phyloP scores from a whole-genome alignment of 1,140 invertebrate genomes.

The Kradibia gibbosae region DNA sequence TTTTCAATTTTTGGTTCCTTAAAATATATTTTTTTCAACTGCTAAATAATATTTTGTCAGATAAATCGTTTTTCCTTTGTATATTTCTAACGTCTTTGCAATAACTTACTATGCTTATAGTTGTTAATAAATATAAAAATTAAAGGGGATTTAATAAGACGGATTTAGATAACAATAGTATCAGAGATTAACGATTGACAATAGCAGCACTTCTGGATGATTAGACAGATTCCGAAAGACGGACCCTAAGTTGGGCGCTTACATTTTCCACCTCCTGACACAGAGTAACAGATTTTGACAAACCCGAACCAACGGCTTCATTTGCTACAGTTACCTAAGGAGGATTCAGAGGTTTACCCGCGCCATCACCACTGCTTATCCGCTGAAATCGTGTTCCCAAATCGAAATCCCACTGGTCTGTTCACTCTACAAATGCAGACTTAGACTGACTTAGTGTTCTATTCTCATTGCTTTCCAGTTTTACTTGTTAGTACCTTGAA shows the following conservation, averaged over 20 bases:
- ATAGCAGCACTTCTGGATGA: constrained; percentile 67
- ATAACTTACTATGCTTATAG: too few relatives aligned
- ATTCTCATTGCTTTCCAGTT: not conserved
- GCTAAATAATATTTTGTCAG: too few relatives aligned
- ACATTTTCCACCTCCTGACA: constrained; percentile 53
- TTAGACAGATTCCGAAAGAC: constrained; percentile 64
- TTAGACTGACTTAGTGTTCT: not conserved
- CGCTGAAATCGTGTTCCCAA: not conserved
- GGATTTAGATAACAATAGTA: not conserved
- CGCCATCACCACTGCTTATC: not conserved
- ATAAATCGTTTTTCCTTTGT: too few relatives aligned
- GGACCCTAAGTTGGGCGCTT: constrained; percentile 59
- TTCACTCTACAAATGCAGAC: not conserved
- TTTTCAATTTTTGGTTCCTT: too few relatives aligned
- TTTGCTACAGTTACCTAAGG: too few relatives aligned
- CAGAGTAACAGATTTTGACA: constrained; percentile 37
- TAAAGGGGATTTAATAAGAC: too few relatives aligned
- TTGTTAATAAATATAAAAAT: too few relatives aligned
- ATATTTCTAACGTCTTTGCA: too few relatives aligned
- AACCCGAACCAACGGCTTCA: not conserved
- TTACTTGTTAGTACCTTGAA: too few relatives aligned
- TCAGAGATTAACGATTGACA: constrained; percentile 64
- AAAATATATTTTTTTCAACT: too few relatives aligned
- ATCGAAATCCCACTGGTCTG: not conserved
- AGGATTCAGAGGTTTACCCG: too few relatives aligned